Evolutionary conservation across 2,797 vertebrate genomes (phyloP).

Genomic region (Chelonia mydas): DNA sequence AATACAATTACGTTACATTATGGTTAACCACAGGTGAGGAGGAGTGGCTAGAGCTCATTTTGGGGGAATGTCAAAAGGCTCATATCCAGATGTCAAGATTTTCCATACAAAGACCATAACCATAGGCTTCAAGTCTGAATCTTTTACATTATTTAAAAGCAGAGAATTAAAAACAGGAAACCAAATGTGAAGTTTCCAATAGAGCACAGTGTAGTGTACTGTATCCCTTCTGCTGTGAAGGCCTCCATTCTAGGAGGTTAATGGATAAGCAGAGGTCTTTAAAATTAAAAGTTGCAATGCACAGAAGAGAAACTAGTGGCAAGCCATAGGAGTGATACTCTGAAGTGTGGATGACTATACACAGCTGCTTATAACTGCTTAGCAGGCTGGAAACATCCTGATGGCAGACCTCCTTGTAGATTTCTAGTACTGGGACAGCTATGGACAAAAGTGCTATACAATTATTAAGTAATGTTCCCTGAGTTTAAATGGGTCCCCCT

Average conservation of each 20-base stretch:
- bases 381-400: neutral
- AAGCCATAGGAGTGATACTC: neutral
- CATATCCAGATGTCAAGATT: neutral
- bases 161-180: neutral
- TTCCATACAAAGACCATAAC: neutral
- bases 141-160: neutral
- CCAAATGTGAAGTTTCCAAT: neutral
- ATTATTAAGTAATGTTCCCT: neutral
- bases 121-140: neutral
- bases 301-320: neutral
- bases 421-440: no score
- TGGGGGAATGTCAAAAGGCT: conserved; percentile 17
- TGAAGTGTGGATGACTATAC: neutral
- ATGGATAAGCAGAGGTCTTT: neutral
- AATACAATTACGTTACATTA: rapidly evolving
- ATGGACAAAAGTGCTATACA: neutral
- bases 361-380: neutral
- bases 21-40: neutral
- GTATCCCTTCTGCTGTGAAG: neutral
- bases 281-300: neutral
- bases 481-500: neutral
- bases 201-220: rapidly evolving
- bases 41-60: neutral
- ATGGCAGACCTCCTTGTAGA: neutral
- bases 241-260: neutral